Conservation (phyloP, 2,888 invertebrate genomes). For the Trisateles emortualis region DNA sequence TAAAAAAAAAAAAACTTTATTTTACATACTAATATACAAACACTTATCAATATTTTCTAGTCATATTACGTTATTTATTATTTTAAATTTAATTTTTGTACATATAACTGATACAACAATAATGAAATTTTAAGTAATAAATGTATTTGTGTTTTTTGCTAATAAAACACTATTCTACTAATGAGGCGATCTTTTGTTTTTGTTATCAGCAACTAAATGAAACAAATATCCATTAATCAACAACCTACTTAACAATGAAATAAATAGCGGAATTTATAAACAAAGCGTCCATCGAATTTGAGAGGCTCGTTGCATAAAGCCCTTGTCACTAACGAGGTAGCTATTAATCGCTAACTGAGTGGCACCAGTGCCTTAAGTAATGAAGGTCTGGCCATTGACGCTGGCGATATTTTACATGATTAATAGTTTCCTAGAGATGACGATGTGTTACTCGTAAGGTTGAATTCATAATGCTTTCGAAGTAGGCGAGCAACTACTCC, state of each 20-base stretch:
- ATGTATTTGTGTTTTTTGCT: too few relatives aligned
- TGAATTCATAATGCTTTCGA: conserved; percentile 23
- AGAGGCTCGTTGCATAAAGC: conserved; percentile 16
- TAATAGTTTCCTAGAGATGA: conserved; percentile 41
- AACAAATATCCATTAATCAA: background rate
- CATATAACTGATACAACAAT: too few relatives aligned
- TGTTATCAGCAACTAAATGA: too few relatives aligned
- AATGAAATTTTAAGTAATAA: too few relatives aligned
- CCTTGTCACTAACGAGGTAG: conserved; percentile 27
- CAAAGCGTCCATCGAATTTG: conserved; percentile 10
- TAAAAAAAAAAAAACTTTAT: too few relatives aligned
- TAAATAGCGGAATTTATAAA: background rate
- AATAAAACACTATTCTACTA: too few relatives aligned
- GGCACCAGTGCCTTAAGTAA: conserved; percentile 33
- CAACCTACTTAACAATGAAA: background rate
- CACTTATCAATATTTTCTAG: too few relatives aligned
- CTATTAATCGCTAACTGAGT: conserved; percentile 37
- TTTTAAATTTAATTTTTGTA: too few relatives aligned
- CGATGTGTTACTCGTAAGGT: conserved; percentile 19
- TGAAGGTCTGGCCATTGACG: conserved; percentile 32
- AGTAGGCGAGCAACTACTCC: conserved; percentile 16
- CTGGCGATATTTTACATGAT: conserved; percentile 35
- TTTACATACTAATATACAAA: too few relatives aligned
- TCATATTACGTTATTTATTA: too few relatives aligned
- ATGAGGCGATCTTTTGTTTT: too few relatives aligned